A percentile compares a stretch with the other conserved stretches of the same genome.
Conservation (phyloP, 1,140 invertebrate species). For the Drosophila paulistorum region DNA sequence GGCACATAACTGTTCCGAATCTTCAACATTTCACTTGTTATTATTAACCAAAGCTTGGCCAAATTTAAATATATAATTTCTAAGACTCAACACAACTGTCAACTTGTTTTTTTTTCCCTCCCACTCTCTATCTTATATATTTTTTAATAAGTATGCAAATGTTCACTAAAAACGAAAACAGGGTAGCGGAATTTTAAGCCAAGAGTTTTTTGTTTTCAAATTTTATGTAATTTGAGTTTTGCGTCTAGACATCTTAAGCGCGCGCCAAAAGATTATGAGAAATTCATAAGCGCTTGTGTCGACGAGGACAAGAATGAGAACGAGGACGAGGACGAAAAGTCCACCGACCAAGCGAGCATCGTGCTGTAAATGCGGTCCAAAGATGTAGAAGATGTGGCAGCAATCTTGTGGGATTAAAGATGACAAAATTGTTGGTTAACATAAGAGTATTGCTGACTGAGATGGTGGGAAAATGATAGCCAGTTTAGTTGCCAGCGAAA, state of each 20-base stretch:
- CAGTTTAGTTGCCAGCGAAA: background rate
- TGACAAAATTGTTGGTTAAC: slow-evolving; percentile 28
- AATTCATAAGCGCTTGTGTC: slow-evolving; percentile 43
- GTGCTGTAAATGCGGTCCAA: background rate
- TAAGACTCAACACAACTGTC: slow-evolving; percentile 43
- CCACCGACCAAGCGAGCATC: background rate
- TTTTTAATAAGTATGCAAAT: slow-evolving; percentile 79
- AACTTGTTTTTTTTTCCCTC: slow-evolving; percentile 26
- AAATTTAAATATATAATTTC: slow-evolving; percentile 70
- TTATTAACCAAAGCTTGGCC: slow-evolving; percentile 64
- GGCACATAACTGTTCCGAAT: slow-evolving; percentile 39
- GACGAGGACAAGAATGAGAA: background rate
- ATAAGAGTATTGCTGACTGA: no score
- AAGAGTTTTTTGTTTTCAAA: slow-evolving; percentile 25
- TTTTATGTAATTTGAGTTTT: slow-evolving; percentile 53
- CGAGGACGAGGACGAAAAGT: background rate
- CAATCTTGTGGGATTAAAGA: slow-evolving; percentile 23
- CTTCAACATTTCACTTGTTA: slow-evolving; percentile 16
- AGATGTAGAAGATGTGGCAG: background rate
- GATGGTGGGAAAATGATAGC: slow-evolving; percentile 9
- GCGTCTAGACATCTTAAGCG: slow-evolving; percentile 55
- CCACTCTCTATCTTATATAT: slow-evolving; percentile 44
- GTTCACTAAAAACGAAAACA: slow-evolving; percentile 12
- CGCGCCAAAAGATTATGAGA: slow-evolving; percentile 43
- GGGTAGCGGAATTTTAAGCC: slow-evolving; percentile 16